Base-by-base conservation (phyloP, 2,113 vertebrate genomes). In the Blennius ocellaris region DNA sequence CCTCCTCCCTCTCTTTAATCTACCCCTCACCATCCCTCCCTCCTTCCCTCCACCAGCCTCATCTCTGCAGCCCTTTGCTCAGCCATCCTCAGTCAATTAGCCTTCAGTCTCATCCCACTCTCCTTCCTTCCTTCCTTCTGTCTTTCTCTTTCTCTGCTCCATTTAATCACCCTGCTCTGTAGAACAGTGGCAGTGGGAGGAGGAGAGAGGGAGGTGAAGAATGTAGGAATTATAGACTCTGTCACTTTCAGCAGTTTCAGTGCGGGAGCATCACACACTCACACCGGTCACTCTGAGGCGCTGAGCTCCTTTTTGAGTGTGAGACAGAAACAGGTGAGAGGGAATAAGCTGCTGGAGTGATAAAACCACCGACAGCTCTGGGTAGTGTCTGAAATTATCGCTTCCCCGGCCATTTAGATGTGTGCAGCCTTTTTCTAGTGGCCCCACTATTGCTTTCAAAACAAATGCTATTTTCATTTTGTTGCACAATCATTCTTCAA, bases 21-120 rank as follows among this genome's bases (percentile, higher is more conserved):
- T 82, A 75, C 57, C 84, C 79, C 69, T 74, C 80, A 62, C 73
- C 74, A 40, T 69, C 43, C 62, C 64, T 11, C 48, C 58, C 76
- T 59, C 65, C 40, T 6, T 10, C 49, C 47, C 43, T 53, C 66
- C 48, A 40, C 1, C 11, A 5, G 56, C 80, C 68, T 63, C 82
- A 65, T 84, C 81, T 76, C 77, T 82, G 70, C 83, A 59, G 10
- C 45, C 66, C 76, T 76, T 78, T 69, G 80, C 89, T 86, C 88
- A 86, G 87, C 91, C 87, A 89, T 86, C 88, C 86, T 89, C 90
- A 69, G 88, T 93, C 90, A 94, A 91, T 93, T 93, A 93, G 87
- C 81, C 76, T 82, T 76, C 88, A 58, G 68, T 86, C 86, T 80
- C 79, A 81, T 83, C 86, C 78, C 65, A 70, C 78, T 86, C 61